Evolutionary conservation across 2,888 invertebrate genomes (phyloP).

Genomic region (Platycnemis pennipes): DNA sequence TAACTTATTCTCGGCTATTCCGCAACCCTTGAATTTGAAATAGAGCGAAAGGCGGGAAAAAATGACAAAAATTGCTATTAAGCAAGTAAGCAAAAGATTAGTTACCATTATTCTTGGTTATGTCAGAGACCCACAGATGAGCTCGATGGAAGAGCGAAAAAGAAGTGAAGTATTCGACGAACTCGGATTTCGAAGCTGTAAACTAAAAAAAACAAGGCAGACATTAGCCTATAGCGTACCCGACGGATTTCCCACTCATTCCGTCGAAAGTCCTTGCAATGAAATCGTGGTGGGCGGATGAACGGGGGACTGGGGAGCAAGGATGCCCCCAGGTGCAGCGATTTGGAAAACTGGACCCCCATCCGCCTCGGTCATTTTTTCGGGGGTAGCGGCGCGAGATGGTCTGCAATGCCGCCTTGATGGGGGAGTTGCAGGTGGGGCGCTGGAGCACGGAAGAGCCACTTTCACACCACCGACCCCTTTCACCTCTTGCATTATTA

Average conservation of each 20-base stretch:
- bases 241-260: background rate
- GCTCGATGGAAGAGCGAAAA: no score
- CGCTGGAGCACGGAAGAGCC: slow-evolving; percentile 23
- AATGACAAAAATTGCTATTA: no score
- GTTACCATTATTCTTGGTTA: no score
- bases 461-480: slow-evolving; percentile 29
- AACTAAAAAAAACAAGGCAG: no score
- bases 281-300: background rate
- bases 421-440: background rate
- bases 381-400: background rate
- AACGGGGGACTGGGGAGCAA: background rate
- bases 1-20: no score
- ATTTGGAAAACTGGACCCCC: slow-evolving; percentile 42
- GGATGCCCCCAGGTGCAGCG: slow-evolving; percentile 41
- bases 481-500: slow-evolving; percentile 39
- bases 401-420: background rate
- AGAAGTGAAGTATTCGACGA: no score
- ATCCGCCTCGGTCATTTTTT: background rate
- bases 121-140: no score
- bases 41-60: no score
- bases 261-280: background rate
- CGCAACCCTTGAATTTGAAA: no score
- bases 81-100: no score
- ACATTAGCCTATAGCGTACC: no score
- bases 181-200: no score